Evolutionary conservation across 2,888 invertebrate genomes (phyloP).

Genomic region (Desoria tigrina): DNA sequence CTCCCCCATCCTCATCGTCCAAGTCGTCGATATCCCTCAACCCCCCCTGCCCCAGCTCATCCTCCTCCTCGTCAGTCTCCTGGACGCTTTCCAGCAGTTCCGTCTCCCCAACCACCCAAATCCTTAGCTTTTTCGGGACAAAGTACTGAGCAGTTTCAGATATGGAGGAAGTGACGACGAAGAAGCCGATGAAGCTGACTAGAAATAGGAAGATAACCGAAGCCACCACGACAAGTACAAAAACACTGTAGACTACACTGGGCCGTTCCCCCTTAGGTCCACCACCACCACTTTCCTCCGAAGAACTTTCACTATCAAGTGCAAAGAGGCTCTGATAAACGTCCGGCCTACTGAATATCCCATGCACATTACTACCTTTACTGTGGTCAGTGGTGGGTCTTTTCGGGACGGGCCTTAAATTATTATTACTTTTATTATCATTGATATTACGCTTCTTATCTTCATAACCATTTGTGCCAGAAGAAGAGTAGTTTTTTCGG

Average conservation of each 20-base stretch:
- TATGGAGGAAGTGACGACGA: conserved; percentile 39
- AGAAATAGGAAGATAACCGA: conserved; percentile 38
- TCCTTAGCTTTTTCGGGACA: conserved; percentile 37
- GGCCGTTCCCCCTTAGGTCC: conserved; percentile 7
- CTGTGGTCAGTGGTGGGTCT: neutral
- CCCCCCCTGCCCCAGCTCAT: neutral
- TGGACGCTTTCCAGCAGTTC: neutral
- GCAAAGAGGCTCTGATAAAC: conserved; percentile 17
- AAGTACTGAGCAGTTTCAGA: conserved; percentile 38
- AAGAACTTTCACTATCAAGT: conserved; percentile 7
- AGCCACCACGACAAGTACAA: conserved; percentile 36
- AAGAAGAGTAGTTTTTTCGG: neutral
- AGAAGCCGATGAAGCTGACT: conserved; percentile 38
- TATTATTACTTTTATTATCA: conserved; percentile 20
- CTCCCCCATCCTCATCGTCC: neutral
- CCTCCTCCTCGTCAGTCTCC: neutral
- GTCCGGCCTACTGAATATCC: neutral
- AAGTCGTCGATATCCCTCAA: neutral
- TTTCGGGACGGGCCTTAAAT: neutral
- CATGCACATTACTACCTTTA: neutral
- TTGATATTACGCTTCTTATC: conserved; percentile 14
- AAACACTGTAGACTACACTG: conserved; percentile 28
- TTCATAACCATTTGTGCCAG: neutral
- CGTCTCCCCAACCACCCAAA: conserved; percentile 31
- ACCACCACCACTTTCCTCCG: conserved; percentile 14